phyloP scores from a whole-genome alignment of 2,113 vertebrate species.

The Erythrocercus mccallii region DNA sequence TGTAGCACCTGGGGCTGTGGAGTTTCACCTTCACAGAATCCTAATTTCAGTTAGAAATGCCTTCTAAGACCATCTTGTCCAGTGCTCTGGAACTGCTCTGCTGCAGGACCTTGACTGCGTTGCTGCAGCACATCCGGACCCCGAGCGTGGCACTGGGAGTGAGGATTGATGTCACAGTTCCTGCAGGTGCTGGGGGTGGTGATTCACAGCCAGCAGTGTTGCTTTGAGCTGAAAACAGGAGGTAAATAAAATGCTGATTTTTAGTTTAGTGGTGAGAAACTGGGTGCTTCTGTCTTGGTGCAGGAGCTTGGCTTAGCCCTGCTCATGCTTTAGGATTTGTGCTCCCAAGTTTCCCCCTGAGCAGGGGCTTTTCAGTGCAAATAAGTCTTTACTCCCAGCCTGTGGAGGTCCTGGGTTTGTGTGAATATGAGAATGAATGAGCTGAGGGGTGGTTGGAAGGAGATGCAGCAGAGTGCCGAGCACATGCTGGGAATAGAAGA shows the following conservation, averaged over 20 bases:
- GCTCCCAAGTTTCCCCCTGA: not conserved
- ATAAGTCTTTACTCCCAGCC: not conserved
- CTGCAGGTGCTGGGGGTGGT: not conserved
- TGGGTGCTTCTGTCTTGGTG: not conserved
- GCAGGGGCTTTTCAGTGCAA: not conserved
- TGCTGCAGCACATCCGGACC: not conserved
- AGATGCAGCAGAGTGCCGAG: not conserved
- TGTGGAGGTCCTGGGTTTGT: not conserved
- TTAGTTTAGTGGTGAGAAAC: not conserved
- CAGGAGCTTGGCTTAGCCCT: not conserved
- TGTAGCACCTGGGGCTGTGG: not conserved
- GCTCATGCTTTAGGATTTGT: not conserved
- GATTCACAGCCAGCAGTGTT: not conserved
- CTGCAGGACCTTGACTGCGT: accelerated
- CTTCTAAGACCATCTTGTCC: not conserved
- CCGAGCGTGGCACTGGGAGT: accelerated
- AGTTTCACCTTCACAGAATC: not conserved
- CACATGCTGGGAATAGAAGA: not conserved
- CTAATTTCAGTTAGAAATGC: not conserved
- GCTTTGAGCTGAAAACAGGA: not conserved
- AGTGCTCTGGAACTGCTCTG: not conserved
- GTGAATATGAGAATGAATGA: not conserved
- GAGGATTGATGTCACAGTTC: accelerated
- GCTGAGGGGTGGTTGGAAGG: not conserved
- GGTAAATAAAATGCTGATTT: not conserved